Base-by-base conservation (phyloP, 2,113 vertebrate species). In the Sinocyclocheilus rhinocerous region DNA sequence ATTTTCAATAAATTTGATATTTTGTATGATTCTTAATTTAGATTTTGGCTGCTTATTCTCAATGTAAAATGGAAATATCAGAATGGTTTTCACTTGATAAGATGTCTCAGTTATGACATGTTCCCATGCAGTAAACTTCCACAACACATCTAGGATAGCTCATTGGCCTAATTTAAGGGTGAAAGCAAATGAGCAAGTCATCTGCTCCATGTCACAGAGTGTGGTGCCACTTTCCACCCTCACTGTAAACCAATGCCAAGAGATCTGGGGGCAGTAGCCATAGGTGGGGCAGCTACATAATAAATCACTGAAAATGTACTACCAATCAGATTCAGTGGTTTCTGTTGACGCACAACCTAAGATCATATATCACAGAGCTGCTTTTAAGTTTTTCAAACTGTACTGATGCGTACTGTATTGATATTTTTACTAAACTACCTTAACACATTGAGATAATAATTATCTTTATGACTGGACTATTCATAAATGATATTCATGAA, bases 121-220 rank as follows among this genome's bases (percentile, higher is more conserved):
- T 22, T 20, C 11, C 18, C 24, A 67, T 67, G 39, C 63, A 82
- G 57, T 81, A 65, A 63, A 42, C 12, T 57, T 36, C 33, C 36
- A 26, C 61, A 83, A 89, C 83, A 69, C 87, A 82, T 87, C 87
- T 91, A 91, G 80, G 84, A 87, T 87, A 78, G 77, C 89, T 75
- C 59, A 88, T 85, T 33, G 11, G 84, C 87, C 93, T 94, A 92
- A 93, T 93, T 94, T 92, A 94, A 94, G 93, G 86, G 48, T 1
- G 59, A 92, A 91, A 88, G 85, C 84, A 86, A 76, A 86, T 75
- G 67, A 82, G 76, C 89, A 87, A 91, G 87, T 90, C 89, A 87
- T 90, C 92, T 93, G 92, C 89, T 92, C 90, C 86, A 72, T 78
- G 88, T 90, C 88, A 89, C 90, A 85, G 87, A 86, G 87, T 87